Base-by-base conservation (phyloP, 2,888 invertebrate species). In the Brachyptera risi region DNA sequence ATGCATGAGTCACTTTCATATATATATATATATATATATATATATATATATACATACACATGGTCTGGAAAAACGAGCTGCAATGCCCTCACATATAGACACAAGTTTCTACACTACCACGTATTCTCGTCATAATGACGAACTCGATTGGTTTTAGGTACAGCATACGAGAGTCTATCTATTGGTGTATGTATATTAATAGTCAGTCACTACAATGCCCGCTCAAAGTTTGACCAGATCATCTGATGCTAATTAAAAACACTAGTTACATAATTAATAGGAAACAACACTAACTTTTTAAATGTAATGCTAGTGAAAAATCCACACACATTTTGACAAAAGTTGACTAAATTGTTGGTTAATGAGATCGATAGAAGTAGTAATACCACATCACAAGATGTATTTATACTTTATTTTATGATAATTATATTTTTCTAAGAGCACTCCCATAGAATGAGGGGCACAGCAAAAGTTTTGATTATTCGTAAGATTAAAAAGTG, bases 301-400 rank as follows among this genome's bases (percentile, higher is more conserved):
- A 58, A 59, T 59, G n/a, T 56, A 62, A 51, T 17, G 42, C 44
- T 24, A 60, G 54, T 42, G 56, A 47, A 59, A 58, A 57, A 4
- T 23, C 35, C 54, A 54, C 51, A 44, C 51, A 57, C 56, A 61
- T 50, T 59, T 61, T 59, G 54, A 62, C 64, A 59, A 57, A 59
- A 54, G 37, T 35, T 64, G 64, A 64, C 64, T 64, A 64, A 59
- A 44, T 61, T 62, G 60, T 58, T 60, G 56, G 42, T 58, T 61
- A 37, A 64, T 64, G 64, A 64, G 64, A 64, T 64, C 64, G 62
- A 59, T 62, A 51, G 57, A 64, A 61, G 61, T n/a, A n/a, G n/a
- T 61, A 54, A 54, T 54, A 54, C 54, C 54, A 50, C 49, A 51
- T 49, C 24, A 47, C 15, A 31, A 47, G 23, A 58, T 49, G 47